A percentile compares a stretch with the other conserved stretches of the same genome.
Conservation (phyloP, 2,113 vertebrate genomes). For the Ibidorhyncha struthersii region DNA sequence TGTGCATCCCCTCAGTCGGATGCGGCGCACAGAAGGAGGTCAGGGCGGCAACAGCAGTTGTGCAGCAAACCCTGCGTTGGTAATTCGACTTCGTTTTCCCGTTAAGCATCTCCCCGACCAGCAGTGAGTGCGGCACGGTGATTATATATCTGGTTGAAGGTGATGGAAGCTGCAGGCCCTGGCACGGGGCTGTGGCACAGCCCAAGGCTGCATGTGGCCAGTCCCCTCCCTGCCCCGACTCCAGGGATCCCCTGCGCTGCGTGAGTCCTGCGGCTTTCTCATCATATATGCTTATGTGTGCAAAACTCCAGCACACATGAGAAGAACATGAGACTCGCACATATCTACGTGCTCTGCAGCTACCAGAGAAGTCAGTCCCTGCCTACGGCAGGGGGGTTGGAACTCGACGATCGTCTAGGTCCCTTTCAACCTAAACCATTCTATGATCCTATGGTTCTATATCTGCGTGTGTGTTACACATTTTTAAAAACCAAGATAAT, state of each 20-base stretch:
- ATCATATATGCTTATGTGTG: neutral
- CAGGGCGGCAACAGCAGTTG: neutral
- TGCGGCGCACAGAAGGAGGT: neutral
- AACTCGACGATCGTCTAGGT: too few species aligned
- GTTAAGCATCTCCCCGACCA: neutral
- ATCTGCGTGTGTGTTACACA: neutral
- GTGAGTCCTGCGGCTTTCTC: neutral
- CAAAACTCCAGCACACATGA: neutral
- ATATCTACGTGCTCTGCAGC: neutral
- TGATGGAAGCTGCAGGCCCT: neutral
- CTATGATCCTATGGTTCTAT: too few species aligned
- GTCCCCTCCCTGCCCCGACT: neutral
- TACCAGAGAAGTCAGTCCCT: neutral
- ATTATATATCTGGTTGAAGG: neutral
- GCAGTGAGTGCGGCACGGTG: neutral
- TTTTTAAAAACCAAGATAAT: neutral
- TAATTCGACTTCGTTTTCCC: neutral
- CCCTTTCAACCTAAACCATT: too few species aligned
- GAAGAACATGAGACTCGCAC: neutral
- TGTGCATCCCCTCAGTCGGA: neutral
- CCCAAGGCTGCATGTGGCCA: neutral
- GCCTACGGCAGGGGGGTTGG: too few species aligned
- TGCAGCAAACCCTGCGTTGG: neutral
- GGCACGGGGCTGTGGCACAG: neutral
- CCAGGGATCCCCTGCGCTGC: neutral